These are phyloP conservation scores for Netelia virgata DNA, from an alignment of 2,888 invertebrate species.

Conservation along the genomic window DNA sequence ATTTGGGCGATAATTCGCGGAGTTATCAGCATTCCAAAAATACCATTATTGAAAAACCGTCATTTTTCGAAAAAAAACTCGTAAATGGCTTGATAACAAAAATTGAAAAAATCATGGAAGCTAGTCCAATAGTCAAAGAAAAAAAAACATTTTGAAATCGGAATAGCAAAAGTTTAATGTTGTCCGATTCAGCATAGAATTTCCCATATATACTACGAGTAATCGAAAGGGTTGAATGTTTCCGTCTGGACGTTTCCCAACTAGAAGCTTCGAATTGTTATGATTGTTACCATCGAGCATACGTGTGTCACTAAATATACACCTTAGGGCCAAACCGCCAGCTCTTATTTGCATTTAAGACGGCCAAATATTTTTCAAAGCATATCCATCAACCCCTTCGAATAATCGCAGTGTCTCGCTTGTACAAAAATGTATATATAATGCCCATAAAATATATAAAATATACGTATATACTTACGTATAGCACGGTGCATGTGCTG, in stretches of 20 bases:
- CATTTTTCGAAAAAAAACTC: too few species aligned
- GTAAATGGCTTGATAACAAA: too few species aligned
- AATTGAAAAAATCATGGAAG: too few species aligned
- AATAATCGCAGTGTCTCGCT: slow-evolving; percentile 6
- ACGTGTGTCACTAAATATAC: slow-evolving; percentile 10
- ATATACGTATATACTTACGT: neutral
- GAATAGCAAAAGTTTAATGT: too few species aligned
- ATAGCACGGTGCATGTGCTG: neutral
- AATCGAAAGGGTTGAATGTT: slow-evolving; percentile 54
- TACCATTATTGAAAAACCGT: too few species aligned
- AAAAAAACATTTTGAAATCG: too few species aligned
- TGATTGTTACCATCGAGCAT: slow-evolving; percentile 10
- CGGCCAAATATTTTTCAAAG: slow-evolving; percentile 58
- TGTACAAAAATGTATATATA: neutral
- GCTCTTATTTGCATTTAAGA: slow-evolving; percentile 14
- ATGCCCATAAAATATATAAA: neutral
- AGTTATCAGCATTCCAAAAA: too few species aligned
- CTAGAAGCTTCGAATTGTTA: slow-evolving; percentile 39
- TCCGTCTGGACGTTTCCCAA: slow-evolving; percentile 57
- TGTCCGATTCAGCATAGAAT: too few species aligned
- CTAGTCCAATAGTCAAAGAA: too few species aligned
- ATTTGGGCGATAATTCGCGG: too few species aligned
- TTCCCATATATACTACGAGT: slow-evolving; percentile 52
- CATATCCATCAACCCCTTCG: slow-evolving; percentile 40
- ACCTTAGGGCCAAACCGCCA: slow-evolving; percentile 13